These are phyloP conservation scores for Cygnus buccinator DNA, from an alignment of 2,113 vertebrate species.

Conservation along the genomic window DNA sequence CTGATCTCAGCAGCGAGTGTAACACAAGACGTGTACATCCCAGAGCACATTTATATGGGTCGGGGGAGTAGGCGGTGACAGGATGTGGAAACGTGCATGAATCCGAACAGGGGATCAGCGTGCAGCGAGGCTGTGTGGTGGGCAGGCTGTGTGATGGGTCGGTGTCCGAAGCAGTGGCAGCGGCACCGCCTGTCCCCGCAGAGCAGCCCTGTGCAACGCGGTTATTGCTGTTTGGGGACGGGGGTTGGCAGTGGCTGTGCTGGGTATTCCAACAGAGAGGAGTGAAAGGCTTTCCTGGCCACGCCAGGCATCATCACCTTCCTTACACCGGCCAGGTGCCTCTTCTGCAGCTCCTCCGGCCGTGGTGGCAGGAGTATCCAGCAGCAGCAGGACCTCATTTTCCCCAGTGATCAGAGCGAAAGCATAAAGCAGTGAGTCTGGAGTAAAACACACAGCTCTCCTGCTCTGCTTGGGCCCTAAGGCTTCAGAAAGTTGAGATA, in stretches of 20 bases:
- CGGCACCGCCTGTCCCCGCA: too few relatives aligned
- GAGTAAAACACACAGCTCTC: accelerated
- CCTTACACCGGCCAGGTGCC: too few relatives aligned
- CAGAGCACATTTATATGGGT: neutral
- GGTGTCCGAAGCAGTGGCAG: too few relatives aligned
- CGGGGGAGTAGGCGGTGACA: neutral
- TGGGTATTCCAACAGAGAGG: too few relatives aligned
- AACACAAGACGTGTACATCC: neutral
- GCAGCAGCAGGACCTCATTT: neutral
- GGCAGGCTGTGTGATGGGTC: too few relatives aligned
- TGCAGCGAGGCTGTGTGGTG: neutral
- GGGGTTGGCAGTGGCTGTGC: too few relatives aligned
- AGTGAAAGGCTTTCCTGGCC: too few relatives aligned
- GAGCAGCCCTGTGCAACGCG: too few relatives aligned
- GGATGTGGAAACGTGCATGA: neutral
- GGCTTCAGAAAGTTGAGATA: neutral
- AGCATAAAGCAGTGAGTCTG: neutral
- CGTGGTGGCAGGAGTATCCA: too few relatives aligned
- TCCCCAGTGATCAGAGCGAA: accelerated
- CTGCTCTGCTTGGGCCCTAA: neutral
- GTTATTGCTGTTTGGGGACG: too few relatives aligned
- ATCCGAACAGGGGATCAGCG: neutral
- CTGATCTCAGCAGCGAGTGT: neutral
- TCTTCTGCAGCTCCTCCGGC: neutral
- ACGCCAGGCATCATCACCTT: too few relatives aligned